A percentile compares a stretch with the other conserved stretches of the same genome.
Evolutionary conservation across 1,140 invertebrate species (phyloP).

Genomic region (Leguminivora glycinivorella): DNA sequence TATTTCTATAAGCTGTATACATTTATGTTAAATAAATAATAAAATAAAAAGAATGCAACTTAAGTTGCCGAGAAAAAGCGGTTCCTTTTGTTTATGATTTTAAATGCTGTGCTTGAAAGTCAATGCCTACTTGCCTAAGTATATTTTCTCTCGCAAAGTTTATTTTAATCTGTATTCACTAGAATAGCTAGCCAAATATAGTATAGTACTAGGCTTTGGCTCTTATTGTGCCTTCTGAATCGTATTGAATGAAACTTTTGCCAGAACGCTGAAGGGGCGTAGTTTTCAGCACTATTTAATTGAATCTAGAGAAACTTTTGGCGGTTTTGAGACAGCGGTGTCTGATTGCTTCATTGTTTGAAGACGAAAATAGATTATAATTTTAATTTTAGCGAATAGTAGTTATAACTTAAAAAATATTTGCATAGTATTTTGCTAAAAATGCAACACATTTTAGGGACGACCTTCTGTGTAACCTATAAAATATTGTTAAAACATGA

Average conservation of each 20-base stretch:
- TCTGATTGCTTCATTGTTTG: background rate
- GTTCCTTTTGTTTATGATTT: too few species aligned
- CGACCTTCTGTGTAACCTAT: too few species aligned
- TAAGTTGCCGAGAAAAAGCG: too few species aligned
- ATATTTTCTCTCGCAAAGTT: background rate
- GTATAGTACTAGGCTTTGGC: background rate
- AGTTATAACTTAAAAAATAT: too few species aligned
- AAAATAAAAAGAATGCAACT: too few species aligned
- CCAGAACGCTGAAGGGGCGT: background rate
- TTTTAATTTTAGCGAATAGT: background rate
- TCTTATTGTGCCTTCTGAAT: background rate
- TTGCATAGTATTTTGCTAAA: too few species aligned
- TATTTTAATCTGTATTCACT: background rate
- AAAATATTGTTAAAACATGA: too few species aligned
- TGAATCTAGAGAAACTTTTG: background rate
- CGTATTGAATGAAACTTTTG: background rate
- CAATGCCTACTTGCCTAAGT: background rate
- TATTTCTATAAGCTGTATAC: too few species aligned
- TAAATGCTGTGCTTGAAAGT: too few species aligned
- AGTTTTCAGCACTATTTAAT: background rate
- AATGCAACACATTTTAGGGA: too few species aligned
- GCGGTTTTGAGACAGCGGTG: background rate
- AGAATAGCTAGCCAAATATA: slow-evolving; percentile 1
- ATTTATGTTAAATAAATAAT: too few species aligned
- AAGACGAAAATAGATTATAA: background rate